These are phyloP conservation scores for Tetragonula carbonaria DNA, from an alignment of 2,888 invertebrate genomes.

Conservation along the genomic window DNA sequence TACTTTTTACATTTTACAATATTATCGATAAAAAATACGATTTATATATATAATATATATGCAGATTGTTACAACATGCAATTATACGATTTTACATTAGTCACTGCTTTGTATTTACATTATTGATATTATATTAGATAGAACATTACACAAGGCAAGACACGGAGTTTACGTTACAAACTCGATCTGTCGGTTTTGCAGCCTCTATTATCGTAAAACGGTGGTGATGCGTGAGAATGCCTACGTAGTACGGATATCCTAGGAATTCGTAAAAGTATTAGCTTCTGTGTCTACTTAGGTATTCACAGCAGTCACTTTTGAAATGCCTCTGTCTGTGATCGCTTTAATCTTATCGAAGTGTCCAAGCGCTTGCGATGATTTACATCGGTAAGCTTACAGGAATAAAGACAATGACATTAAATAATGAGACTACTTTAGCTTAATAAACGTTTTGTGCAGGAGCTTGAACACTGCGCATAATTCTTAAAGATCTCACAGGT, in stretches of 20 bases:
- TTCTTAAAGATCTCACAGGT: slow-evolving; percentile 82
- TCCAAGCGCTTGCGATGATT: slow-evolving; percentile 76
- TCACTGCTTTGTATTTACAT: slow-evolving; percentile 53
- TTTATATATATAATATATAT: slow-evolving; percentile 47
- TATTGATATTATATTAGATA: slow-evolving; percentile 58
- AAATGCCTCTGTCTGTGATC: slow-evolving; percentile 80
- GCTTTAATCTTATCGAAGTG: slow-evolving; percentile 78
- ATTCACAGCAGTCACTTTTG: slow-evolving; percentile 71
- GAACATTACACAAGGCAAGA: slow-evolving; percentile 58
- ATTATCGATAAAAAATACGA: slow-evolving; percentile 43
- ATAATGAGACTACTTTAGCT: slow-evolving; percentile 68
- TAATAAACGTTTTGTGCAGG: slow-evolving; percentile 68
- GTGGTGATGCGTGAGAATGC: slow-evolving; percentile 71
- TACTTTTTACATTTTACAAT: slow-evolving; percentile 63
- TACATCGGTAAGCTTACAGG: slow-evolving; percentile 47
- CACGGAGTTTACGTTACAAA: slow-evolving; percentile 74
- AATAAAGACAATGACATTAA: slow-evolving; percentile 61
- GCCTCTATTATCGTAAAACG: slow-evolving; percentile 68
- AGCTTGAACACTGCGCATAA: slow-evolving; percentile 80
- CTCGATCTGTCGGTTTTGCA: slow-evolving; percentile 71
- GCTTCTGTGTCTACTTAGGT: slow-evolving; percentile 67
- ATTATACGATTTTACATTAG: slow-evolving; percentile 56
- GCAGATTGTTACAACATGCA: slow-evolving; percentile 56
- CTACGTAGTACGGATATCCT: slow-evolving; percentile 69
- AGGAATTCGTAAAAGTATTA: slow-evolving; percentile 71